phyloP scores from a whole-genome alignment of 2,888 invertebrate species.

The Agelastica alni region DNA sequence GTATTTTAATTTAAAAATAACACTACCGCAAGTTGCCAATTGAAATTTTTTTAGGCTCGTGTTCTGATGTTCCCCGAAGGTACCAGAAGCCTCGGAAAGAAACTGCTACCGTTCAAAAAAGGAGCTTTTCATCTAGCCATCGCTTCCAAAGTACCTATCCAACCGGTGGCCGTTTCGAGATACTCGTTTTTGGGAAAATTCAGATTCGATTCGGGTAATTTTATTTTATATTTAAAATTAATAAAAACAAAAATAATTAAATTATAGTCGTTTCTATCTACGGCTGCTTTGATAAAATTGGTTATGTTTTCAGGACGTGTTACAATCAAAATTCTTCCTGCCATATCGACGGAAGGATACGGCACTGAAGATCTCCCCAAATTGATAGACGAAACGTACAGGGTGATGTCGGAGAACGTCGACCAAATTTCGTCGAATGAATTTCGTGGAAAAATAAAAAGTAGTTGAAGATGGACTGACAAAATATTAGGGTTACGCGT shows the following conservation, averaged over 20 bases:
- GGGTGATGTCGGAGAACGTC: constrained; percentile 69
- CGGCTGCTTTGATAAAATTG: too few species aligned
- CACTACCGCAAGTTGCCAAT: too few species aligned
- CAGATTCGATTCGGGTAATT: constrained; percentile 67
- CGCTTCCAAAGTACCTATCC: constrained; percentile 79
- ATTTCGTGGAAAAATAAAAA: background rate
- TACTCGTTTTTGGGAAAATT: constrained; percentile 70
- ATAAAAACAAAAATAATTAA: too few species aligned
- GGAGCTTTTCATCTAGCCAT: constrained; percentile 95
- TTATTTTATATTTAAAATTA: too few species aligned
- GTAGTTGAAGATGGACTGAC: background rate
- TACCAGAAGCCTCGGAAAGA: constrained; percentile 77
- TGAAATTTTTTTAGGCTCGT: constrained; percentile 68
- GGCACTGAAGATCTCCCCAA: constrained; percentile 66
- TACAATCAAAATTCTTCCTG: constrained; percentile 73
- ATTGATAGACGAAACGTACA: constrained; percentile 69
- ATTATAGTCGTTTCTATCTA: too few species aligned
- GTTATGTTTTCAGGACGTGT: constrained; percentile 67
- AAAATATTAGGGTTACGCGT: too few species aligned
- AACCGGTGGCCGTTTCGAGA: constrained; percentile 86
- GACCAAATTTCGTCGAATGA: constrained; percentile 45
- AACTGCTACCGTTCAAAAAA: constrained; percentile 89
- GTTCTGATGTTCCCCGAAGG: constrained; percentile 93
- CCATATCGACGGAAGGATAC: constrained; percentile 69
- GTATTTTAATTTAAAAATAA: too few species aligned